Evolutionary conservation across 2,113 vertebrate species (phyloP).

Genomic region (Campylomormyrus numenius): DNA sequence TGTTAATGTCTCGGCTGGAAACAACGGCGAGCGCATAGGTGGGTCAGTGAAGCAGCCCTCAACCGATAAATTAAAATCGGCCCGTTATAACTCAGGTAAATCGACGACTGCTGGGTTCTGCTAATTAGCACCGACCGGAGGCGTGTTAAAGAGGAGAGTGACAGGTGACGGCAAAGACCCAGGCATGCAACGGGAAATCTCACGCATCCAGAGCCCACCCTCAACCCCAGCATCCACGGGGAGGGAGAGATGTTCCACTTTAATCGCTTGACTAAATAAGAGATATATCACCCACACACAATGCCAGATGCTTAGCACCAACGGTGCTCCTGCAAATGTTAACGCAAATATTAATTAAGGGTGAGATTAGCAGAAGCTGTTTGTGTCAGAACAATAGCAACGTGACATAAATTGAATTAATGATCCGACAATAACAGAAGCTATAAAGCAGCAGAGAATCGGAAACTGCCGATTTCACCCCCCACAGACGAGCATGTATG

Average conservation of each 20-base stretch:
- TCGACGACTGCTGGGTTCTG: slow-evolving; percentile 47
- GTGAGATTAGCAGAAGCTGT: background rate
- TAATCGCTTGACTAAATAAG: slow-evolving; percentile 34
- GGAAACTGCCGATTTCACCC: background rate
- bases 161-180: slow-evolving; percentile 42
- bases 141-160: slow-evolving; percentile 37
- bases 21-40: background rate
- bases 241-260: background rate
- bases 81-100: slow-evolving; percentile 46
- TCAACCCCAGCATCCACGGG: background rate
- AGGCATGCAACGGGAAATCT: slow-evolving; percentile 39
- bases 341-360: slow-evolving; percentile 29
- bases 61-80: slow-evolving; percentile 40
- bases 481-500: background rate
- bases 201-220: slow-evolving; percentile 25
- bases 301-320: slow-evolving; percentile 24
- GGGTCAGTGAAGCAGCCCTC: slow-evolving; percentile 31
- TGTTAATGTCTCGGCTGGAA: background rate
- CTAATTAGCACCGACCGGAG: slow-evolving; percentile 52
- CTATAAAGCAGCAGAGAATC: background rate
- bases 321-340: background rate
- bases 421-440: background rate
- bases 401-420: slow-evolving; percentile 11
- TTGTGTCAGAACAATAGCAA: slow-evolving; percentile 18
- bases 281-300: slow-evolving; percentile 29